Percentiles rank a stretch among this genome's conserved stretches.
These are phyloP conservation scores for Rotaria socialis DNA, from an alignment of 2,888 invertebrate species.

Conservation along the genomic window DNA sequence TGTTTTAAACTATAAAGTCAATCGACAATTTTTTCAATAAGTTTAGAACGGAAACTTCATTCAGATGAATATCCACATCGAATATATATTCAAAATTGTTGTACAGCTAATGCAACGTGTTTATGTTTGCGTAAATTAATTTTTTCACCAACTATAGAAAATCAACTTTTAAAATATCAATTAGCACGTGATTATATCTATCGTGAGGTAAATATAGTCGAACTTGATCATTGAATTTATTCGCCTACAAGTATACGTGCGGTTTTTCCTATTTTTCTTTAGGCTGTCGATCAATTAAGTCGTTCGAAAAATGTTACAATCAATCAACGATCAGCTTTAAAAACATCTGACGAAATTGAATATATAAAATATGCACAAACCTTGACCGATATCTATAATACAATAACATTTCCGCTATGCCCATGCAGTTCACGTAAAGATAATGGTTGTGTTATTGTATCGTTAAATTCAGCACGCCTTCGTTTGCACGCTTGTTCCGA, in stretches of 20 bases:
- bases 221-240: background rate
- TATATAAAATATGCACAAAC: slow-evolving; percentile 61
- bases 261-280: slow-evolving; percentile 60
- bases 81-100: slow-evolving; percentile 96
- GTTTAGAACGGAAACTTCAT: slow-evolving; percentile 82
- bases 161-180: slow-evolving; percentile 63
- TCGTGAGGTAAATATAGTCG: slow-evolving; percentile 55
- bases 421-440: slow-evolving; percentile 76
- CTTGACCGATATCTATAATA: slow-evolving; percentile 79
- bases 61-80: slow-evolving; percentile 92
- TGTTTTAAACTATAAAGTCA: too few relatives aligned
- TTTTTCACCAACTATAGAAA: slow-evolving; percentile 56
- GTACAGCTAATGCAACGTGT: slow-evolving; percentile 91
- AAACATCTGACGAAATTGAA: slow-evolving; percentile 41
- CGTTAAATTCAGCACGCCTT: slow-evolving; percentile 56
- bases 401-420: slow-evolving; percentile 88
- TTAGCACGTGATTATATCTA: slow-evolving; percentile 72
- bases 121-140: slow-evolving; percentile 68
- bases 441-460: slow-evolving; percentile 76
- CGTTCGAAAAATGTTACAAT: slow-evolving; percentile 82
- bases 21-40: too few relatives aligned
- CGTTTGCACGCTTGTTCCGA: slow-evolving; percentile 78
- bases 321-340: slow-evolving; percentile 59
- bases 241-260: too few relatives aligned
- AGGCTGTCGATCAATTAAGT: slow-evolving; percentile 91